A percentile compares a stretch with the other conserved stretches of the same genome.
These are phyloP conservation scores for Rhincodon typus DNA, from an alignment of 2,797 vertebrate species.

Conservation along the genomic window DNA sequence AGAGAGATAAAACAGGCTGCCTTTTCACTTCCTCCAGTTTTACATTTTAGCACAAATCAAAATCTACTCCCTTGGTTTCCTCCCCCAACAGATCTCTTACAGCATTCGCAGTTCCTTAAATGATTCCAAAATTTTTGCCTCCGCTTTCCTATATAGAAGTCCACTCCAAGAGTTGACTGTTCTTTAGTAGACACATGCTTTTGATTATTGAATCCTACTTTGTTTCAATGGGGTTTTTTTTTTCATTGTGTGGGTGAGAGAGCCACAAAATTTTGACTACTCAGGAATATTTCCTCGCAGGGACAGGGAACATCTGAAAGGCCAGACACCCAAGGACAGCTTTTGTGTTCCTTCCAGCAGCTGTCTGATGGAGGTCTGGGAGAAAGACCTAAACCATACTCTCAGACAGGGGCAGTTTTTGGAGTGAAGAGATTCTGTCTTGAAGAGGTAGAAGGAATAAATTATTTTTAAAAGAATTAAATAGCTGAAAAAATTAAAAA, in stretches of 20 bases:
- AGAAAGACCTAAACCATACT: not conserved
- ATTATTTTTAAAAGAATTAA: not conserved
- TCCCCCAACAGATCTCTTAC: not conserved
- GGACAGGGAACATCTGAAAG: slow-evolving; percentile 24
- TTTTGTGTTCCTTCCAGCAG: slow-evolving; percentile 26
- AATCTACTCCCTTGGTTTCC: not conserved
- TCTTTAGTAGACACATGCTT: slow-evolving; percentile 28
- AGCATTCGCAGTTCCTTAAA: slow-evolving; percentile 4
- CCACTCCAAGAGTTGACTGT: not conserved
- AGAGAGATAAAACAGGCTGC: too few relatives aligned
- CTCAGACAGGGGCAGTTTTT: not conserved
- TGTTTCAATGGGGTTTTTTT: not conserved
- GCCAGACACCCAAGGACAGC: slow-evolving; percentile 4
- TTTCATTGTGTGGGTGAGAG: slow-evolving; percentile 29
- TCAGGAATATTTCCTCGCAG: slow-evolving; percentile 6
- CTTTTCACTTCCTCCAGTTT: not conserved
- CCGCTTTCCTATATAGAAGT: not conserved
- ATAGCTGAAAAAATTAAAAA: not conserved
- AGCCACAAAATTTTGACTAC: not conserved
- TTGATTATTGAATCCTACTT: slow-evolving; percentile 7
- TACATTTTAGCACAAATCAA: not conserved
- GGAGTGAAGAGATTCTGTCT: not conserved
- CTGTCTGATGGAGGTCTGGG: slow-evolving; percentile 4
- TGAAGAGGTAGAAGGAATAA: not conserved
- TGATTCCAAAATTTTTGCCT: not conserved